phyloP scores from a whole-genome alignment of 2,113 vertebrate genomes.

The Coturnix japonica region DNA sequence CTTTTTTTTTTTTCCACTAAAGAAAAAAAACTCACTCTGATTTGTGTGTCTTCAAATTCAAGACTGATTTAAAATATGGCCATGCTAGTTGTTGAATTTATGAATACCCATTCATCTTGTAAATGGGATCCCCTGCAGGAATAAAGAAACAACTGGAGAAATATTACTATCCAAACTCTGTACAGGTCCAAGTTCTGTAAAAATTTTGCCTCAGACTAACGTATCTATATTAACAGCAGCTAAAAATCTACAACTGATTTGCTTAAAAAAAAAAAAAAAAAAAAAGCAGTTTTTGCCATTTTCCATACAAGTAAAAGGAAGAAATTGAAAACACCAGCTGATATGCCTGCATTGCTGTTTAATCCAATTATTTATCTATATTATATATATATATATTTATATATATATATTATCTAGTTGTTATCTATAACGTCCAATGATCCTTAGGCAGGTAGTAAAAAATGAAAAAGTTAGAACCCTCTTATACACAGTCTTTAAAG shows the following conservation, averaged over 20 bases:
- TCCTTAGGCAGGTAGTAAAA: background rate
- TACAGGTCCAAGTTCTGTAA: background rate
- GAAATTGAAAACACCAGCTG: background rate
- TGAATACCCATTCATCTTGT: background rate
- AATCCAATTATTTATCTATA: background rate
- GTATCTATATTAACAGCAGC: background rate
- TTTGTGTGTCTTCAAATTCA: background rate
- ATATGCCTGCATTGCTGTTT: background rate
- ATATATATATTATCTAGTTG: too few relatives aligned
- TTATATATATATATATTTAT: too few relatives aligned
- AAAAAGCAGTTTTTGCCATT: background rate
- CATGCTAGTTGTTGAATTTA: background rate
- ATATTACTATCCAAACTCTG: background rate
- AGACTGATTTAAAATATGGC: background rate
- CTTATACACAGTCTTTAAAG: background rate
- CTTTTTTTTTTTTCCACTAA: background rate
- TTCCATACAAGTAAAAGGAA: background rate
- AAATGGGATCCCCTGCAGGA: background rate
- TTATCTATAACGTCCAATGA: background rate
- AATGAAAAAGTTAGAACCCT: background rate
- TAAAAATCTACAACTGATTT: background rate
- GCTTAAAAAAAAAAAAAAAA: too few relatives aligned
- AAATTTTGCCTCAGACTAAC: background rate
- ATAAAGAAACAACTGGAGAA: background rate
- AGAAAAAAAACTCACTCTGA: background rate